These are phyloP conservation scores for Clarias fuscus DNA, from an alignment of 2,797 vertebrate genomes.

Conservation along the genomic window DNA sequence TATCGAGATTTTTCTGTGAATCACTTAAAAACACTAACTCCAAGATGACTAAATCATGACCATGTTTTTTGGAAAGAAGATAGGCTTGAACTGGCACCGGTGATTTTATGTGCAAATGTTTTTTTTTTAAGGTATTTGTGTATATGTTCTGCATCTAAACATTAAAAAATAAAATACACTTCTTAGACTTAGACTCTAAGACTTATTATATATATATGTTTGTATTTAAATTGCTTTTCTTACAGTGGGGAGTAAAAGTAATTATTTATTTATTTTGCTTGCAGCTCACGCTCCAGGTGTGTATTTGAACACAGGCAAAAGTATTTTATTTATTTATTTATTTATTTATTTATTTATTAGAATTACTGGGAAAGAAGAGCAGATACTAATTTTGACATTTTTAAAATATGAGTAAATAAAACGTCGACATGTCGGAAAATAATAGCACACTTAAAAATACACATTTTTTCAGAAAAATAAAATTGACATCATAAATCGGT, in stretches of 20 bases:
- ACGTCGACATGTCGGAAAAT: neutral
- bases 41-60: neutral
- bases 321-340: too few species aligned
- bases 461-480: neutral
- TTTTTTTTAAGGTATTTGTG: slow-evolving; percentile 7
- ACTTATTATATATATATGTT: neutral
- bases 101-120: slow-evolving; percentile 15
- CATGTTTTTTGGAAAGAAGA: neutral
- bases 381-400: neutral
- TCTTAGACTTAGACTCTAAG: neutral
- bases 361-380: neutral
- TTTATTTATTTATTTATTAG: too few species aligned
- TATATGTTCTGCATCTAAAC: slow-evolving; percentile 3
- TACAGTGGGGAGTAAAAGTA: neutral
- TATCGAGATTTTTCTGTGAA: neutral
- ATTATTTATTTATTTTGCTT: neutral
- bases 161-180: slow-evolving; percentile 16
- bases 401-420: neutral
- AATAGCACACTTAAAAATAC: neutral
- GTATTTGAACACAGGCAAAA: neutral
- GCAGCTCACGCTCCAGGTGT: neutral
- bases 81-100: neutral
- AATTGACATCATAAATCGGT: neutral
- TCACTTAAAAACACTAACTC: neutral
- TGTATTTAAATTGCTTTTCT: neutral